Percentiles rank a stretch among this genome's conserved stretches.
These are phyloP conservation scores for Cyclopterus lumpus DNA, from an alignment of 2,797 vertebrate genomes.

Conservation along the genomic window DNA sequence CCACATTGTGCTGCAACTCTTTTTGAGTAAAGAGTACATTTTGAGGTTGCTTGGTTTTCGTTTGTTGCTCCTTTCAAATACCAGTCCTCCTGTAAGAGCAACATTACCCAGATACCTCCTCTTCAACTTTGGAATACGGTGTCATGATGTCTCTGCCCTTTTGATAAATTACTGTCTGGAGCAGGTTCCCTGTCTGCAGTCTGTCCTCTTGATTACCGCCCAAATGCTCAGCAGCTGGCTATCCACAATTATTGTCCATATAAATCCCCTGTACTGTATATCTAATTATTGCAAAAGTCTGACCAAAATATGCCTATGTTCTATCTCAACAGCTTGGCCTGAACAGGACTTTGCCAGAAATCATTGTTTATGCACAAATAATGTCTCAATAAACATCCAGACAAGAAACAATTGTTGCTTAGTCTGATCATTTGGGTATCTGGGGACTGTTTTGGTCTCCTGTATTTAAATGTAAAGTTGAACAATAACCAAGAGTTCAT, in stretches of 20 bases:
- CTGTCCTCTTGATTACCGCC: slow-evolving; percentile 59
- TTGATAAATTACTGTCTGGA: slow-evolving; percentile 71
- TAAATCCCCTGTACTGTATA: neutral
- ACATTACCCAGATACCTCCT: slow-evolving; percentile 68
- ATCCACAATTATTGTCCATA: slow-evolving; percentile 18
- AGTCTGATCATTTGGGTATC: neutral
- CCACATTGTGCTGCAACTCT: slow-evolving; percentile 18
- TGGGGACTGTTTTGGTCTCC: neutral
- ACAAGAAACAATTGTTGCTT: slow-evolving; percentile 2
- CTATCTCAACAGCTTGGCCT: neutral
- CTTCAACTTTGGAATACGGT: slow-evolving; percentile 48
- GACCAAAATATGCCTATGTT: neutral
- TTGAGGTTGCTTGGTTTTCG: slow-evolving; percentile 32
- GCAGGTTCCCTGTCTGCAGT: slow-evolving; percentile 65
- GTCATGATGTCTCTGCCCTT: slow-evolving; percentile 50
- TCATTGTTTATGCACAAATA: slow-evolving; percentile 1
- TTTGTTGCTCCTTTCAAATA: slow-evolving; percentile 55
- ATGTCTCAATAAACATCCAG: neutral
- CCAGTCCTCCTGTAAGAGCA: slow-evolving; percentile 29
- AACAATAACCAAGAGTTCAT: neutral
- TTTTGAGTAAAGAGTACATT: slow-evolving; percentile 4
- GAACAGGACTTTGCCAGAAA: slow-evolving; percentile 7
- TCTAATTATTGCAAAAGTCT: slow-evolving; percentile 19
- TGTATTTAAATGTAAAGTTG: neutral
- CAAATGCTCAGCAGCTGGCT: slow-evolving; percentile 46